A percentile compares a stretch with the other conserved stretches of the same genome.
Conservation (phyloP, 2,797 vertebrate species). For the Tenualosa ilisha region DNA sequence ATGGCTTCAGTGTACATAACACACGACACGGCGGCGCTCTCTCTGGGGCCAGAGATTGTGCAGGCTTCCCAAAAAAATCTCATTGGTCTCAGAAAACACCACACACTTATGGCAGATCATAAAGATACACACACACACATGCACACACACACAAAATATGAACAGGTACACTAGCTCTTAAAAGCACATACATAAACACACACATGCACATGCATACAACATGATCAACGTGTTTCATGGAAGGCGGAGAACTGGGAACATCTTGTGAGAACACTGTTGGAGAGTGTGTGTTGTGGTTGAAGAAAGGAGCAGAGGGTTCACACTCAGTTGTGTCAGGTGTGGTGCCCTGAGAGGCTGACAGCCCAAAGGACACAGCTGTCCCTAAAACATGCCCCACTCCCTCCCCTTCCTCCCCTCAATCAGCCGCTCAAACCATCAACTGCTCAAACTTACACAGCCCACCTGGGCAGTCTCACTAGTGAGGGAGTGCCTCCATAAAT, state of each 20-base stretch:
- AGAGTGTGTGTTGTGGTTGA: background rate
- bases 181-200: background rate
- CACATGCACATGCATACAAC: background rate
- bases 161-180: conserved; percentile 32
- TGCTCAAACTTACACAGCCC: background rate
- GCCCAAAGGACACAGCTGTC: background rate
- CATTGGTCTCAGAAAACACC: background rate
- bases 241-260: background rate
- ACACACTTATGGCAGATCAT: background rate
- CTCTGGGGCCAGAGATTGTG: conserved; percentile 55
- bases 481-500: background rate
- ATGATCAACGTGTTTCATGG: background rate
- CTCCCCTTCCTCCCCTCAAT: background rate
- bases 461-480: background rate
- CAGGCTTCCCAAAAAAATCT: conserved; percentile 31
- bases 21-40: conserved; percentile 56
- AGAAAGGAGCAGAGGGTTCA: conserved; percentile 15
- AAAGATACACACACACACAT: background rate
- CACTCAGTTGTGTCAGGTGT: conserved; percentile 29
- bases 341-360: background rate
- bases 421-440: background rate
- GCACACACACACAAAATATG: background rate
- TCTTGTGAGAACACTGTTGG: background rate
- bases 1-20: conserved; percentile 61
- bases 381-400: background rate